phyloP scores from a whole-genome alignment of 2,888 invertebrate species.

The Ormia ochracea region DNA sequence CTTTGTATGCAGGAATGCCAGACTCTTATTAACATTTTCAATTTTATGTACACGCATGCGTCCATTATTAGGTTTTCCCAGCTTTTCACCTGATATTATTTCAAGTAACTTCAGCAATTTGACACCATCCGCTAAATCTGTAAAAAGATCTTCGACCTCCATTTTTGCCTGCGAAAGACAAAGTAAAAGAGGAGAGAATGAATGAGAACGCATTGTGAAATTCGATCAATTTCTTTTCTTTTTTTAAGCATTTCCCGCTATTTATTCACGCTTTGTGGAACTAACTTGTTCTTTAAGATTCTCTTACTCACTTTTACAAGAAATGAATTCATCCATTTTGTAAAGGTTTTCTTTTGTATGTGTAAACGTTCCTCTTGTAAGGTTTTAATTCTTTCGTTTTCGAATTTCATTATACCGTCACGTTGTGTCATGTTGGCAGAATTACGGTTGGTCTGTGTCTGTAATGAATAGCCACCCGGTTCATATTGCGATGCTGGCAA shows the following conservation, averaged over 20 bases:
- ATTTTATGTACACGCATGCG: conserved; percentile 98
- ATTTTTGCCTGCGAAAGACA: conserved; percentile 88
- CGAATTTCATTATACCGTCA: conserved; percentile 94
- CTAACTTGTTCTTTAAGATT: not conserved
- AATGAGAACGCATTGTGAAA: conserved; percentile 25
- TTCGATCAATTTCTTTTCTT: conserved; percentile 14
- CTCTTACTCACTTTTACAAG: conserved; percentile 86
- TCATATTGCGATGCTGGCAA: conserved; percentile 82
- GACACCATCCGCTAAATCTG: conserved; percentile 96
- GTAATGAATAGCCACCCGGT: conserved; percentile 81
- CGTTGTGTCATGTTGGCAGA: conserved; percentile 89
- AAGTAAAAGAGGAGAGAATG: not conserved
- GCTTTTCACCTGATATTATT: conserved; percentile 98
- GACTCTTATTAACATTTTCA: conserved; percentile 98
- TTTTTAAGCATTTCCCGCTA: conserved; percentile 33
- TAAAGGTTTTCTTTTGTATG: conserved; percentile 99
- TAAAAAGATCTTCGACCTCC: conserved; percentile 98
- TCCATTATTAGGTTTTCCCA: conserved; percentile 97
- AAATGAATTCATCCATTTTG: conserved; percentile 99
- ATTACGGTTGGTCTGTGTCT: conserved; percentile 81
- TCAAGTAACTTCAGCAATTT: conserved; percentile 94
- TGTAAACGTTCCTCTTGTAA: conserved; percentile 97
- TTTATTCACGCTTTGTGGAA: not conserved
- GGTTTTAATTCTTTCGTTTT: conserved; percentile 96
- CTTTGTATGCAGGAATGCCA: conserved; percentile 97